phyloP scores from a whole-genome alignment of 2,888 invertebrate genomes.

The Temnothorax rugatulus region DNA sequence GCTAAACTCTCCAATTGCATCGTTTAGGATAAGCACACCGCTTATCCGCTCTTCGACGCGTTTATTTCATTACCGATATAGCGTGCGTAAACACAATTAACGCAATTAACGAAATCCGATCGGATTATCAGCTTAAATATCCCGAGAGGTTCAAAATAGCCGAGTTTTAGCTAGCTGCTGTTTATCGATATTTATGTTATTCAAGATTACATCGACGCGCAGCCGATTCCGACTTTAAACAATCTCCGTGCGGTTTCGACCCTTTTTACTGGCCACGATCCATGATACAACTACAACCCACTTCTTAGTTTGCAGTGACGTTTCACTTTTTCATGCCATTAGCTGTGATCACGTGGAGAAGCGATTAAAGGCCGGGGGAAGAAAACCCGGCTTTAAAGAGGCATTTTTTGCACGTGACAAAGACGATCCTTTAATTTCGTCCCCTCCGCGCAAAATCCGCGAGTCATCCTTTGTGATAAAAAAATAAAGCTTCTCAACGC shows the following conservation, averaged over 20 bases:
- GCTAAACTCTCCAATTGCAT: neutral
- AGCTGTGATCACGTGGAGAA: slow-evolving; percentile 30
- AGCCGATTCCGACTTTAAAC: neutral
- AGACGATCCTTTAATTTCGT: neutral
- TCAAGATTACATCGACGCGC: neutral
- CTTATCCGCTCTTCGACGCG: neutral
- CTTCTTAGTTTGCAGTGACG: slow-evolving; percentile 42
- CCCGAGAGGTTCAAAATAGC: neutral
- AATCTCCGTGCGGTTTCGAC: neutral
- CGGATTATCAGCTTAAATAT: neutral
- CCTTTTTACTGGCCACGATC: neutral
- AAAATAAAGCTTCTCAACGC: slow-evolving; percentile 14
- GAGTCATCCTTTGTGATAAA: slow-evolving; percentile 24
- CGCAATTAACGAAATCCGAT: neutral
- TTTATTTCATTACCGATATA: neutral
- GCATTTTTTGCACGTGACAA: slow-evolving; percentile 2
- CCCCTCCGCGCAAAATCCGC: neutral
- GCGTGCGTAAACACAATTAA: neutral
- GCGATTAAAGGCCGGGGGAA: slow-evolving; percentile 45
- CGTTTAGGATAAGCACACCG: too few species aligned
- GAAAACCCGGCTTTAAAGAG: slow-evolving; percentile 12
- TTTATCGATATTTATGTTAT: neutral
- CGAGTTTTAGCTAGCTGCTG: neutral
- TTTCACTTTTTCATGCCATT: slow-evolving; percentile 54
- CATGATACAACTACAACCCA: slow-evolving; percentile 12